These are phyloP conservation scores for Agonopterix subpropinquella DNA, from an alignment of 2,888 invertebrate species.

Conservation along the genomic window DNA sequence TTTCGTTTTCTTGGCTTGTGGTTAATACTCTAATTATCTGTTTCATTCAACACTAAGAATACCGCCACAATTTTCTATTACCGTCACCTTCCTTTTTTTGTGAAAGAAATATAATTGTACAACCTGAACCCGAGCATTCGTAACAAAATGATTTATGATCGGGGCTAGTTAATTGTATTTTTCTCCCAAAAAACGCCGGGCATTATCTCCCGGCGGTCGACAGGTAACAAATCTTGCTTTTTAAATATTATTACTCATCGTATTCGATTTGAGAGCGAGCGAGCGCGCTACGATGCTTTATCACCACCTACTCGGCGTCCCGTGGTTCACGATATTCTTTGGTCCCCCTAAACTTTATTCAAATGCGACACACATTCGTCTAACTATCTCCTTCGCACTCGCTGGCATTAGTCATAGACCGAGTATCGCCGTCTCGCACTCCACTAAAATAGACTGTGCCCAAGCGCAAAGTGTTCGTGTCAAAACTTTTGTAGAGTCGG, in stretches of 20 bases:
- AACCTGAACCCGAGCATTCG: conserved; percentile 56
- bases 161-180: conserved; percentile 72
- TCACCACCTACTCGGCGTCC: conserved; percentile 76
- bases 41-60: conserved; percentile 33
- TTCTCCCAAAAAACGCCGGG: conserved; percentile 63
- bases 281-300: conserved; percentile 69
- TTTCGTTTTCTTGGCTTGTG: conserved; percentile 21
- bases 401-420: conserved; percentile 37
- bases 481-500: conserved; percentile 70
- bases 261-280: conserved; percentile 71
- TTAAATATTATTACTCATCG: conserved; percentile 76
- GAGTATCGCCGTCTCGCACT: conserved; percentile 57
- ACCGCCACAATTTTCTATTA: conserved; percentile 44
- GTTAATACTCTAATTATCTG: conserved; percentile 46
- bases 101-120: conserved; percentile 57
- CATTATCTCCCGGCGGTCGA: conserved; percentile 67
- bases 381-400: conserved; percentile 56
- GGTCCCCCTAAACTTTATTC: conserved; percentile 74
- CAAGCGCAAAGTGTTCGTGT: conserved; percentile 75
- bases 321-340: conserved; percentile 63
- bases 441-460: conserved; percentile 74
- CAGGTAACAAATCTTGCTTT: conserved; percentile 75
- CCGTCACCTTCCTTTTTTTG: conserved; percentile 49
- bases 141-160: conserved; percentile 60
- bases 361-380: conserved; percentile 66